Evolutionary conservation across 2,888 invertebrate genomes (phyloP), one percentile per base, ranked within the genome.

Genomic region (Caenorhabditis japonica): DNA sequence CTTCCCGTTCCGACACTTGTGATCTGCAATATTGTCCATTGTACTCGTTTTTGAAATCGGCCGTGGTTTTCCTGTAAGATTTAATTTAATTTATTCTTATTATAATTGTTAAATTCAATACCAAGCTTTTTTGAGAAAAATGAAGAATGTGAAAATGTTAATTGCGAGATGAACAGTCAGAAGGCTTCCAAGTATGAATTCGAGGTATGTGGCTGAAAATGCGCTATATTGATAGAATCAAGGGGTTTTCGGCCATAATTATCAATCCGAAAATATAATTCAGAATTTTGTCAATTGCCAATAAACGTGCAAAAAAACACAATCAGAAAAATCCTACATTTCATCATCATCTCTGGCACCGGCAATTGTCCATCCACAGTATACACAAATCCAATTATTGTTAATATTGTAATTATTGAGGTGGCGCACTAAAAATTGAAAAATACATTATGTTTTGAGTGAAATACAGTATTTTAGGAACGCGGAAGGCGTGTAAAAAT

Each of bases 101-200:
- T 15, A 15, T 8, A 15, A n/a, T 39, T 15, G 0, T 1, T 12
- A 5, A 5, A 17, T 7, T 23, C 17, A 38, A 23, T 5, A 64
- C 64, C 55, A 64, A 25, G 64, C 55, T 55, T 56, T 19, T 13
- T 38, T 56, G 23, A 64, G 25, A 21, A 64, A 64, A 0, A 56
- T 36, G 25, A 64, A 64, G 30, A 64, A 64, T n/a, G 49, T 49
- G 47, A 64, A 55, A 8, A 56, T 8, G 23, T 64, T 64, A 13
- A 64, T 30, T 8, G 23, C 38, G 15, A 64, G 39, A 23, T 64
- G 64, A 19, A 64, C 27, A 4, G 41, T 13, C n/a, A 64, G 47
- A 3, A 64, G 23, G n/a, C 19, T 25, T 15, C 47, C 56, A 13
- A 64, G 21, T 1, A 64, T 43, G 25, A 33, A 34, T 43, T 64